These are phyloP conservation scores for Triops cancriformis DNA, from an alignment of 1,140 invertebrate genomes.

Conservation along the genomic window DNA sequence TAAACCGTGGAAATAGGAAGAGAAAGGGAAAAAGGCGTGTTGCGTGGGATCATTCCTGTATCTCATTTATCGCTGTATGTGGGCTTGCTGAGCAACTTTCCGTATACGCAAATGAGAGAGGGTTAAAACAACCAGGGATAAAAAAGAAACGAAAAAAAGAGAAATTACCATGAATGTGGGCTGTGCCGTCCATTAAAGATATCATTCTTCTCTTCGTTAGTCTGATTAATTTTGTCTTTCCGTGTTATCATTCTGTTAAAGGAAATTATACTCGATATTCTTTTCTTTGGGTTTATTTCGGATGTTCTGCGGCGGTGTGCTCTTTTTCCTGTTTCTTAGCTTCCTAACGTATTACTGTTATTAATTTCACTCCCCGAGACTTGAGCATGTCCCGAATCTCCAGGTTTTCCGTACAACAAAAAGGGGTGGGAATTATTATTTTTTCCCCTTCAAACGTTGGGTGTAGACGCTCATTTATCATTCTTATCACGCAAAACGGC, in stretches of 20 bases:
- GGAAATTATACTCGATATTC: background rate
- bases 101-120: constrained; percentile 1
- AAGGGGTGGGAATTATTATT: background rate
- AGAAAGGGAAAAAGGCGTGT: constrained; percentile 5
- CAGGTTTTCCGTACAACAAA: background rate
- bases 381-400: background rate
- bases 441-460: background rate
- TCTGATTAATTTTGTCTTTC: background rate
- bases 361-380: background rate
- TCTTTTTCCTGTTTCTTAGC: background rate
- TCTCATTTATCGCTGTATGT: constrained; percentile 3
- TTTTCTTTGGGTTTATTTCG: background rate
- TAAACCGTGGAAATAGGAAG: background rate
- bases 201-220: constrained; percentile 11
- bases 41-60: constrained; percentile 4
- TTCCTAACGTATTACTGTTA: background rate
- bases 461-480: background rate
- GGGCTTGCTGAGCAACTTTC: background rate
- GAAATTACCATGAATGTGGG: background rate
- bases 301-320: background rate
- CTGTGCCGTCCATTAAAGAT: background rate
- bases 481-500: background rate
- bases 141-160: background rate
- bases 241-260: background rate
- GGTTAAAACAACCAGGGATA: background rate